Conservation (phyloP, 2,113 vertebrate genomes). For the Pachypanchax playfairii region DNA sequence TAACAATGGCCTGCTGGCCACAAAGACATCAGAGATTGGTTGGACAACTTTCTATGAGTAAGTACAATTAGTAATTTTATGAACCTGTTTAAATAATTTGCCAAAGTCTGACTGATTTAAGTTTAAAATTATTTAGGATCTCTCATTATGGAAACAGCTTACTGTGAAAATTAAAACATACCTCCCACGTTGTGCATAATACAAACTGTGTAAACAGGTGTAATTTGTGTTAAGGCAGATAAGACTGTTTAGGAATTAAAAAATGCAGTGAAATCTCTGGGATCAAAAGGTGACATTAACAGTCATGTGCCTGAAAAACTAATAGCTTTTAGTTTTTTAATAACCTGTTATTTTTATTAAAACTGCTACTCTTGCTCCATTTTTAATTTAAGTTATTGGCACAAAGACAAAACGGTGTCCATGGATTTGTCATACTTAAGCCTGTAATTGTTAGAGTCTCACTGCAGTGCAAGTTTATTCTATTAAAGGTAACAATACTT, state of each 20-base stretch:
- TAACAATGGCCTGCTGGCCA: slow-evolving; percentile 93
- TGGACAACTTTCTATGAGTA: slow-evolving; percentile 99
- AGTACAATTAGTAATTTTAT: slow-evolving; percentile 69
- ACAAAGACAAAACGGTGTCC: not conserved
- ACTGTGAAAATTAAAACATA: slow-evolving; percentile 27
- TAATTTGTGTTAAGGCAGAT: not conserved
- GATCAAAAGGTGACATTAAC: slow-evolving; percentile 5
- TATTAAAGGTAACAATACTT: slow-evolving; percentile 45
- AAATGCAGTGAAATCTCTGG: not conserved
- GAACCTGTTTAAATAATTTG: slow-evolving; percentile 10
- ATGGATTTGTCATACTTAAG: slow-evolving; percentile 1
- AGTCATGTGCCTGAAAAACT: not conserved
- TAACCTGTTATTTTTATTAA: not conserved
- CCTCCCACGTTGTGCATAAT: slow-evolving; percentile 24
- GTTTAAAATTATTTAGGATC: slow-evolving; percentile 15
- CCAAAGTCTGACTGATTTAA: slow-evolving; percentile 9
- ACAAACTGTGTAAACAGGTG: slow-evolving; percentile 20
- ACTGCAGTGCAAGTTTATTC: slow-evolving; percentile 37
- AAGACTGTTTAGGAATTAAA: slow-evolving; percentile 7
- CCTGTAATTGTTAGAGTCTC: slow-evolving; percentile 10
- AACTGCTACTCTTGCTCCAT: not conserved
- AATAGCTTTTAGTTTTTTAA: slow-evolving; percentile 5
- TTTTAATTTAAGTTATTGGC: slow-evolving; percentile 9
- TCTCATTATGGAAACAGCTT: slow-evolving; percentile 12
- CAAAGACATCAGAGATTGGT: slow-evolving; percentile 94